phyloP scores from a whole-genome alignment of 1,140 invertebrate genomes.

The Platorchestia sp. region DNA sequence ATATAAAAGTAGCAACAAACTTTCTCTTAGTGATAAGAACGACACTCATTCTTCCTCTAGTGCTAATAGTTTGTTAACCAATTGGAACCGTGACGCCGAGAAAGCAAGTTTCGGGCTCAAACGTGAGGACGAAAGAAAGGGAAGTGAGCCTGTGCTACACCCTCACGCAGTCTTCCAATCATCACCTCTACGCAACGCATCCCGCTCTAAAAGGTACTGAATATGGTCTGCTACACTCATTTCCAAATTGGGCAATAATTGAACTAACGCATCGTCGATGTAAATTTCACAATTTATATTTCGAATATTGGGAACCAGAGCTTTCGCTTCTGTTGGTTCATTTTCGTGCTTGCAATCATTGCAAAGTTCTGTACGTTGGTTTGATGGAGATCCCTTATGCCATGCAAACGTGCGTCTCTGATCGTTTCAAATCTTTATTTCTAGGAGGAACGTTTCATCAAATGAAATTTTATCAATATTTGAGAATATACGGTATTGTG shows the following conservation, averaged over 20 bases:
- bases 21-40: constrained; percentile 16
- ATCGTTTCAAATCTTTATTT: neutral
- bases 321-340: neutral
- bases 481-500: no score
- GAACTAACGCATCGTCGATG: neutral
- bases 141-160: neutral
- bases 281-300: neutral
- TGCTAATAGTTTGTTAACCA: constrained; percentile 16
- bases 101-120: neutral
- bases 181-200: neutral
- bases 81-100: constrained; percentile 71
- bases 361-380: neutral
- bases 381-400: neutral
- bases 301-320: neutral
- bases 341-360: neutral
- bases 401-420: neutral
- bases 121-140: neutral
- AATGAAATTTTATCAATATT: no score
- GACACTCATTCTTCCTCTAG: neutral
- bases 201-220: neutral
- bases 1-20: neutral
- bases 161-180: neutral
- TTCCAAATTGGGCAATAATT: neutral
- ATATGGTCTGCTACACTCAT: neutral
- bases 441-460: no score